phyloP scores from a whole-genome alignment of 2,113 vertebrate genomes.

The Scophthalmus maximus region DNA sequence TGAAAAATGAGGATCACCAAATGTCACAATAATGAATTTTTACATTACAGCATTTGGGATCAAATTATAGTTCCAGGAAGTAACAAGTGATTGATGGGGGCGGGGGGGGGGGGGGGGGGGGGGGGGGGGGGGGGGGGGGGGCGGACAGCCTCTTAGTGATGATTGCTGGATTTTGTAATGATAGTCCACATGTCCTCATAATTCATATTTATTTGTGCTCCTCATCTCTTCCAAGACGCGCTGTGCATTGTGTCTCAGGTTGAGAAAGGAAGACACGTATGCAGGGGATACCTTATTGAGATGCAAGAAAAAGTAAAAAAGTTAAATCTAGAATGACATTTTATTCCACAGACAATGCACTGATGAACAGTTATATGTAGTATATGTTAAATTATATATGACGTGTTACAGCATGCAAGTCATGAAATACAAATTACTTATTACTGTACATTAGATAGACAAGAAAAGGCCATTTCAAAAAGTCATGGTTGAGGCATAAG shows the following conservation, averaged over 20 bases:
- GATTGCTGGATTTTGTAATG: too few species aligned
- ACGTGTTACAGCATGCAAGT: constrained; percentile 13
- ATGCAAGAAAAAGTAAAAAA: constrained; percentile 30
- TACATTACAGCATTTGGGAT: constrained; percentile 11
- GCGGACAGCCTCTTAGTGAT: too few species aligned
- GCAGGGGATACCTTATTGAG: constrained; percentile 35
- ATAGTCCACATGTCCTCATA: too few species aligned
- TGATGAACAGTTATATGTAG: constrained; percentile 26
- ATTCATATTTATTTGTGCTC: too few species aligned
- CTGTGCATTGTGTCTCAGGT: neutral
- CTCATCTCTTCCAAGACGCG: too few species aligned
- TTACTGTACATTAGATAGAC: constrained; percentile 36
- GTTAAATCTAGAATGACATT: constrained; percentile 40
- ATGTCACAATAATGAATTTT: neutral
- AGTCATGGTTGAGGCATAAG: neutral
- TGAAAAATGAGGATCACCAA: neutral
- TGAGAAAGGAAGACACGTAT: neutral
- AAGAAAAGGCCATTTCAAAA: constrained; percentile 25
- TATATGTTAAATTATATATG: too few species aligned
- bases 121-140: too few species aligned
- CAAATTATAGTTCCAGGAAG: too few species aligned
- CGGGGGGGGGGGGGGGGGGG: too few species aligned
- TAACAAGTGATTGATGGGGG: constrained; percentile 1
- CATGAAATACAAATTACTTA: constrained; percentile 22
- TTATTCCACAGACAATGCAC: constrained; percentile 45